Evolutionary conservation across 2,888 invertebrate genomes (phyloP).

Genomic region (Artemia sinica): DNA sequence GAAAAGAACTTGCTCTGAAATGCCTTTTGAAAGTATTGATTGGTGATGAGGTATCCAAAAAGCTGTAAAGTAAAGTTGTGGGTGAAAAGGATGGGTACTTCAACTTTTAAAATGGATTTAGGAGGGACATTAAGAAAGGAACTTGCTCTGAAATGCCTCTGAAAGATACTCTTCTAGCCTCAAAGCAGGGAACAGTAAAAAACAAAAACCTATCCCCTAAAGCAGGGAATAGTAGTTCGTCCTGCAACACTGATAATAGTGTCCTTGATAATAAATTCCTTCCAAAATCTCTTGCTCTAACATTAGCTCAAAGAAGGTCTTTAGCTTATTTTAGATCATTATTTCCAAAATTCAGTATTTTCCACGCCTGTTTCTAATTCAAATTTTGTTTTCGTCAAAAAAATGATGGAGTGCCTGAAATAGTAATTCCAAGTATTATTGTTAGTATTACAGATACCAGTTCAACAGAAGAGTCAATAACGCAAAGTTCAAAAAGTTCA

Average conservation of each 20-base stretch:
- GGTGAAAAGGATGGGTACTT: too few species aligned
- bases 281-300: neutral
- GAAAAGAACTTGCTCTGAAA: too few species aligned
- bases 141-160: too few species aligned
- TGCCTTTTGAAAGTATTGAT: too few species aligned
- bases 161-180: constrained; percentile 38
- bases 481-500: neutral
- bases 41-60: too few species aligned
- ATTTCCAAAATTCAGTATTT: neutral
- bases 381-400: neutral
- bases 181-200: neutral
- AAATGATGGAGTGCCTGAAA: neutral
- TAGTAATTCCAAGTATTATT: neutral
- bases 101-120: too few species aligned
- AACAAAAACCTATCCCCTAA: constrained; percentile 2
- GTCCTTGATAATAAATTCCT: neutral
- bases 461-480: neutral
- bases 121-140: too few species aligned
- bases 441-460: neutral
- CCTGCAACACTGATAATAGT: constrained; percentile 13
- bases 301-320: neutral
- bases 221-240: constrained; percentile 18
- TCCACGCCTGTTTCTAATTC: constrained; percentile 1
- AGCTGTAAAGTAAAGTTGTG: too few species aligned
- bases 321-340: neutral